A percentile compares a stretch with the other conserved stretches of the same genome.
Evolutionary conservation across 2,797 vertebrate genomes (phyloP).

Genomic region (Dipus sagitta): DNA sequence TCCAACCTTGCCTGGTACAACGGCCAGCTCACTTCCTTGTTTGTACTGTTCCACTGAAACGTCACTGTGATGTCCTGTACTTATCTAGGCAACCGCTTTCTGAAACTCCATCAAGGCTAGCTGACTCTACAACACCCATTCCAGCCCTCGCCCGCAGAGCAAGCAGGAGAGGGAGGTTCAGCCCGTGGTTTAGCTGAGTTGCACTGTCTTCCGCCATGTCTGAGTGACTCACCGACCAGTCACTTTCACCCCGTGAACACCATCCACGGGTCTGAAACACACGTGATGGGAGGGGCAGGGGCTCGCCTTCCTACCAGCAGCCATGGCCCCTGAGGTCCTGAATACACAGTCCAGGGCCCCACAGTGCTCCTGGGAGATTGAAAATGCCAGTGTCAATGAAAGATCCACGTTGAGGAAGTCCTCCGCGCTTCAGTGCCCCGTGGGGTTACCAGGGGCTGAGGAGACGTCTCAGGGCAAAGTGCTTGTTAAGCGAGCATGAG

Average conservation of each 20-base stretch:
- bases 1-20: fast-evolving
- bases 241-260: neutral
- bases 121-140: neutral
- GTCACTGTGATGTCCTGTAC: neutral
- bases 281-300: neutral
- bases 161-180: neutral
- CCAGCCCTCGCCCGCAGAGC: neutral
- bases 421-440: no score
- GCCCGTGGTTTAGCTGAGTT: neutral
- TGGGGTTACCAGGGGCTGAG: no score
- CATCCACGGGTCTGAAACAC: fast-evolving
- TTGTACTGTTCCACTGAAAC: neutral
- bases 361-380: fast-evolving
- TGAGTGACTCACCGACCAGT: neutral
- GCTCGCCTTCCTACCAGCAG: neutral
- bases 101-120: neutral
- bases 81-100: neutral
- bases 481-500: no score
- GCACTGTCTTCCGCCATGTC: neutral
- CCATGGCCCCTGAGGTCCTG: fast-evolving
- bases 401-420: no score
- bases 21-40: neutral
- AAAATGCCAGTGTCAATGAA: fast-evolving
- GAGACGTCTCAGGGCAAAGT: neutral
- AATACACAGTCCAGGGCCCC: neutral